phyloP scores from a whole-genome alignment of 2,888 invertebrate genomes.

The Drosophila nigritarsus region DNA sequence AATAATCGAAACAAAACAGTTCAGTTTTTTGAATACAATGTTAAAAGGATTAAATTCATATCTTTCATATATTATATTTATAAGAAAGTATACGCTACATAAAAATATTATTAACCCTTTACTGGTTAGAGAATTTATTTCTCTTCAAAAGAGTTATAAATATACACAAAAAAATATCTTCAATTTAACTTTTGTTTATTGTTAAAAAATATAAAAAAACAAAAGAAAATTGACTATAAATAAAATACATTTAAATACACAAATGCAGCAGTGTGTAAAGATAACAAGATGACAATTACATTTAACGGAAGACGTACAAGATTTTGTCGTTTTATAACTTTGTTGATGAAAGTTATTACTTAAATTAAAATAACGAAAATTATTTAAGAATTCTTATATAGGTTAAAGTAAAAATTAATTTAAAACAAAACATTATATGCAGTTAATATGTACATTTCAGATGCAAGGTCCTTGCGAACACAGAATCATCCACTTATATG shows the following conservation, averaged over 20 bases:
- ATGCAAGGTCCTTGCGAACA: constrained; percentile 5
- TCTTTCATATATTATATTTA: background rate
- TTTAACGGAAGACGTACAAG: constrained; percentile 47
- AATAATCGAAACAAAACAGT: no score
- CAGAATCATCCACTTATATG: background rate
- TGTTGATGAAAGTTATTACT: background rate
- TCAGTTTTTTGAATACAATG: no score
- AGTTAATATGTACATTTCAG: background rate
- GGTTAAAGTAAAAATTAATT: background rate
- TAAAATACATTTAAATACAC: background rate
- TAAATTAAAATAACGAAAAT: background rate
- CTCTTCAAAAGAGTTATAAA: background rate
- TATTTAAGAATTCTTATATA: background rate
- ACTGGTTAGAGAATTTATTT: background rate
- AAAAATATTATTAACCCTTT: background rate
- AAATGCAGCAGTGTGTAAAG: background rate
- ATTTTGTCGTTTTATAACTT: constrained; percentile 37
- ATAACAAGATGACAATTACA: constrained; percentile 13
- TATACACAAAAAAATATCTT: background rate
- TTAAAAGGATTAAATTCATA: background rate
- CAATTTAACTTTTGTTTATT: background rate
- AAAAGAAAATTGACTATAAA: background rate
- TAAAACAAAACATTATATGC: constrained; percentile 1
- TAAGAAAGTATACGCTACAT: background rate
- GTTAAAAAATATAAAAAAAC: background rate